Evolutionary conservation across 2,888 invertebrate species (phyloP), one percentile per base, ranked within the genome.

Genomic region (Sipha maydis): DNA sequence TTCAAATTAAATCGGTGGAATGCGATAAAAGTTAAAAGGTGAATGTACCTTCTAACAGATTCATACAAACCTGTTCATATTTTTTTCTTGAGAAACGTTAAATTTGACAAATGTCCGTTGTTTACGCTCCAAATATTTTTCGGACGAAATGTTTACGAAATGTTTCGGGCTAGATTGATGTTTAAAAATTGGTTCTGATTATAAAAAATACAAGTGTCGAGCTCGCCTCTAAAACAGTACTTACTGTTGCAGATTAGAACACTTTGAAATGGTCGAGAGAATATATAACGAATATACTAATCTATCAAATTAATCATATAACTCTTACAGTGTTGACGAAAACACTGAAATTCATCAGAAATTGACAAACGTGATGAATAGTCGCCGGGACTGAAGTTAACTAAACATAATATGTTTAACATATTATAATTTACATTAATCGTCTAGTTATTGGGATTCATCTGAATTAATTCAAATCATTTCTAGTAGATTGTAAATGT

Each of bases 91-190:
- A 61, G 79, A 79, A 79, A 79, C 41, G 38, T 61, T n/a, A 79
- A 34, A 79, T 79, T 79, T 61, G 61, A 79, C 61, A 79, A 79
- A 79, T 61, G 38, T 61, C n/a, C 73, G 19, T 28, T 69, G 69
- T 69, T 69, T 69, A 78, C 78, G 78, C 78, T 78, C 78, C 78
- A 78, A 56, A 78, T 54, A 78, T 34, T 78, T 56, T 25, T 61
- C 48, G 28, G n/a, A 28, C 3, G 14, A 28, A 67, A 69, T 28
- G 61, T 61, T 61, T 14, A 69, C 48, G 61, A 82, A 82, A 82
- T 69, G 34, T 41, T 67, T 82, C 67, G 3, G 69, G 28, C 3
- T 28, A 11, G 11, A 69, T 28, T 9, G 69, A 69, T 69, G 9
- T 28, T 69, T 69, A 69, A 69, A 69, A 69, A 69, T 69, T 69